Evolutionary conservation across 1,140 invertebrate genomes (phyloP).

Genomic region (Cydia amplana): DNA sequence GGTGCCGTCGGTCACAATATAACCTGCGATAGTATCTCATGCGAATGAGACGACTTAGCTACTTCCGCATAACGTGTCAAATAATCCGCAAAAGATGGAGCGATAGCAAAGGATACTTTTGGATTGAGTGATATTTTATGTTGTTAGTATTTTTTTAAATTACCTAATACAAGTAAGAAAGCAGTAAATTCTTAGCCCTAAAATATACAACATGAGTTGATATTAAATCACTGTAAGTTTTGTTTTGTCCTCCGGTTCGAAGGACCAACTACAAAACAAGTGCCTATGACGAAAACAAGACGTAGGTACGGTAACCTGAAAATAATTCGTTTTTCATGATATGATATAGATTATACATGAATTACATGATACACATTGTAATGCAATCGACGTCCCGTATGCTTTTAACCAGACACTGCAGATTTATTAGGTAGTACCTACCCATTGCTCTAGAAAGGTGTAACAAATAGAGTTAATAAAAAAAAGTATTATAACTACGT

Average conservation of each 20-base stretch:
- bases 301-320: too few relatives aligned
- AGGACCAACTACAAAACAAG: background rate
- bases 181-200: background rate
- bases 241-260: background rate
- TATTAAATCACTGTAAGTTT: too few relatives aligned
- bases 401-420: too few relatives aligned
- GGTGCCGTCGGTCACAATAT: constrained; percentile 73
- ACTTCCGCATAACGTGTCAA: constrained; percentile 66
- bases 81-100: constrained; percentile 20
- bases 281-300: background rate
- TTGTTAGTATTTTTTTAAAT: background rate
- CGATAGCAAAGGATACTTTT: background rate
- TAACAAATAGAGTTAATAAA: too few relatives aligned
- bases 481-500: too few relatives aligned
- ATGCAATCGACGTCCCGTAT: too few relatives aligned
- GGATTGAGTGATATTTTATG: constrained; percentile 8
- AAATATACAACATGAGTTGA: background rate
- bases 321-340: too few relatives aligned
- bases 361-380: too few relatives aligned
- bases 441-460: too few relatives aligned
- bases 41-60: constrained; percentile 43
- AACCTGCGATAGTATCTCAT: constrained; percentile 60
- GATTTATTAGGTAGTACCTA: too few relatives aligned
- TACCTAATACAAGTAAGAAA: background rate
- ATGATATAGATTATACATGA: too few relatives aligned